phyloP scores from a whole-genome alignment of 2,113 vertebrate genomes.

The Eulemur macaco region DNA sequence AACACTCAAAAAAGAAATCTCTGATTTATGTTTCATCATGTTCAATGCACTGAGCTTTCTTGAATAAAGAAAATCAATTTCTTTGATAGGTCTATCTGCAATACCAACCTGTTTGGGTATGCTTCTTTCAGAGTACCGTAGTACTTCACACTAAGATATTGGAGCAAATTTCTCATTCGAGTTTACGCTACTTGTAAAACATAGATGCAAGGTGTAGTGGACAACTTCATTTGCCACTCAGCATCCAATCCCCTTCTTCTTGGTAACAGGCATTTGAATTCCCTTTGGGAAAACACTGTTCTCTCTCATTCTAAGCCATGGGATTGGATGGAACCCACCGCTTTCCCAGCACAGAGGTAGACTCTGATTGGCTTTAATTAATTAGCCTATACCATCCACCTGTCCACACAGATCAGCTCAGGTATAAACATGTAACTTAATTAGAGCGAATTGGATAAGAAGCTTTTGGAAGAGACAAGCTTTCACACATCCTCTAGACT shows the following conservation, averaged over 20 bases:
- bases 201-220: background rate
- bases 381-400: background rate
- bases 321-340: background rate
- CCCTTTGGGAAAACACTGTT: background rate
- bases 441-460: background rate
- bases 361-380: background rate
- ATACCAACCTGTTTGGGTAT: background rate
- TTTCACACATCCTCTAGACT: background rate
- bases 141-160: background rate
- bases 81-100: background rate
- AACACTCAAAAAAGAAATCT: background rate
- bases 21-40: background rate
- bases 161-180: background rate
- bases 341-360: background rate
- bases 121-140: background rate
- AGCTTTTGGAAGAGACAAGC: background rate
- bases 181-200: background rate
- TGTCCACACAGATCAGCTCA: background rate
- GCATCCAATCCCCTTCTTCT: background rate
- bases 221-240: background rate
- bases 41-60: background rate
- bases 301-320: background rate
- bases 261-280: background rate
- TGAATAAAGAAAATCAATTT: background rate
- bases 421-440: background rate